Evolutionary conservation across 2,888 invertebrate genomes (phyloP), one percentile per base, ranked within the genome.

Genomic region (Ellobium chinense): DNA sequence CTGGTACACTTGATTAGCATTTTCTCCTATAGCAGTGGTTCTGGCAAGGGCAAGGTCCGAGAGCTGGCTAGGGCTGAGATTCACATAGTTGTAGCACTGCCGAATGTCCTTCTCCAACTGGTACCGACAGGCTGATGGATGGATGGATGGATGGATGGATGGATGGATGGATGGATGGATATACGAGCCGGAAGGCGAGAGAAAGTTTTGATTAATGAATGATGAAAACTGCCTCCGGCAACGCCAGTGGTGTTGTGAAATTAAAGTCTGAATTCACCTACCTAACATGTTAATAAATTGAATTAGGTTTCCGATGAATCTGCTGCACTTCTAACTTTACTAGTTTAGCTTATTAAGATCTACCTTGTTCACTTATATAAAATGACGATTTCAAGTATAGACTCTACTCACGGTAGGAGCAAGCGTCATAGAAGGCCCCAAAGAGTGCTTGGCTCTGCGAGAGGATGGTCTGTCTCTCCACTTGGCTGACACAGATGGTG

Each of bases 11-110:
- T 82, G 78, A 34, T 85, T 83, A 18, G 56, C 37, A 54, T 72
- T 83, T 29, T 81, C 77, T 14, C 85, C 85, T 14, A 85, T 81
- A 24, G 82, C 68, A 0, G 83, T 46, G 14, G 79, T 66, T 46
- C 81, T 70, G 7, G 79, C 81, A 29, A 82, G 72, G 14, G 82
- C 81, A n/a, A 80, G 66, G 63, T 83, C 83, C 18, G 83, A 82
- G 37, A 85, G 65, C 69, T 81, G 77, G 46, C 68, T 72, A 24
- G 85, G 83, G 62, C 82, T 82, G 4, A 85, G 78, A 76, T 82
- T 82, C 66, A 80, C 82, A 62, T 82, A 85, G 58, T 81, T 78
- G 78, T 81, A 85, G 37, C 85, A 85, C 78, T 85, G 82, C 7
- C 83, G 79, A 14, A 85, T 68, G 39, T 85, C 85, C 27, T 85